Conservation (phyloP, 2,888 invertebrate species). For the Polydrusus cervinus region DNA sequence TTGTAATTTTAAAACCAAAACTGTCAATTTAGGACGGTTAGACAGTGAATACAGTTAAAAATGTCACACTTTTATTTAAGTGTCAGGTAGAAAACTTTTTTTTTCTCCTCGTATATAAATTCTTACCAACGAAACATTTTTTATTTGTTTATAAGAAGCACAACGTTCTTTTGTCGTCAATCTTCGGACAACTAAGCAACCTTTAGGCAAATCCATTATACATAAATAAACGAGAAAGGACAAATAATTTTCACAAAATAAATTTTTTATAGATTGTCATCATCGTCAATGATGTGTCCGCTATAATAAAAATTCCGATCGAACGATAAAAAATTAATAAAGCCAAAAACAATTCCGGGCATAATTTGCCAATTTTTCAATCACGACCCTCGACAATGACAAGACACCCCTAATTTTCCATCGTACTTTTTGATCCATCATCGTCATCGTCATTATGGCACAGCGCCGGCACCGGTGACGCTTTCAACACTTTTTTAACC, state of each 20-base stretch:
- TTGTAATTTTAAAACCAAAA: too few relatives aligned
- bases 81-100: too few relatives aligned
- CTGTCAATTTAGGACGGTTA: too few relatives aligned
- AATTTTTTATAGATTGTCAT: not conserved
- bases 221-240: not conserved
- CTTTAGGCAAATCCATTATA: not conserved
- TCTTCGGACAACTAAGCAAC: not conserved
- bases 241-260: not conserved
- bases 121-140: too few relatives aligned
- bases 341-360: conserved; percentile 40
- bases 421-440: conserved; percentile 44
- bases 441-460: conserved; percentile 28
- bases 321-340: conserved; percentile 37
- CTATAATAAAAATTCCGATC: conserved; percentile 12
- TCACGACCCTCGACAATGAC: conserved; percentile 48
- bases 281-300: not conserved
- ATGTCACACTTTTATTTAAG: too few relatives aligned
- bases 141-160: too few relatives aligned
- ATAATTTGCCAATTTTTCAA: conserved; percentile 49
- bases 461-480: conserved; percentile 34
- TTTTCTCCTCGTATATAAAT: too few relatives aligned
- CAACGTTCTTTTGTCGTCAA: not conserved
- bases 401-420: conserved; percentile 42
- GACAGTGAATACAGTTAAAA: too few relatives aligned
- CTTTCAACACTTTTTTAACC: conserved; percentile 45